Evolutionary conservation across 1,140 invertebrate genomes (phyloP).

Genomic region (Ceratoteleas bidentatus): DNA sequence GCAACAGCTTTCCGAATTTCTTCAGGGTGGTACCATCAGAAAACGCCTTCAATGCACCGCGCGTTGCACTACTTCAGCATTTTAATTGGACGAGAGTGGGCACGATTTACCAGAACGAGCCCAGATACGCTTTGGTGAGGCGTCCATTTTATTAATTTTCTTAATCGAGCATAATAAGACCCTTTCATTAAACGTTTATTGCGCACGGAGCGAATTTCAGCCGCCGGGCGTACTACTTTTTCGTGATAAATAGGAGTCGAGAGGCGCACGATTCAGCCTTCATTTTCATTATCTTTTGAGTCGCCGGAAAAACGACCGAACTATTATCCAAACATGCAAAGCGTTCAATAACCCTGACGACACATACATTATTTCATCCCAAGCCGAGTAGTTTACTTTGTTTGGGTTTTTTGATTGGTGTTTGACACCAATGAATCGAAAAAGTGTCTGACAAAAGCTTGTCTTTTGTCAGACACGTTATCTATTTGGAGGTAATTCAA

Average conservation of each 20-base stretch:
- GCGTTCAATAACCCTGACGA: background rate
- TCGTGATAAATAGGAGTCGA: conserved; percentile 18
- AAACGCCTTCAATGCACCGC: conserved; percentile 96
- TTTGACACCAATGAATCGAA: too few species aligned
- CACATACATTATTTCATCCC: background rate
- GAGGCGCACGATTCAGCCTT: conserved; percentile 7
- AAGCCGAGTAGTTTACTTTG: too few species aligned
- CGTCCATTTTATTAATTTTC: conserved; percentile 21
- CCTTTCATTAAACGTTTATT: conserved; percentile 33
- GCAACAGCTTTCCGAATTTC: conserved; percentile 96
- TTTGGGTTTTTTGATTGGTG: too few species aligned
- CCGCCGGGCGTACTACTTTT: conserved; percentile 8
- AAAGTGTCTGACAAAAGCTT: too few species aligned
- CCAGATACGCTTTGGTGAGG: conserved; percentile 93
- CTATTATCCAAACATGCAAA: background rate
- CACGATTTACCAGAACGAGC: conserved; percentile 98
- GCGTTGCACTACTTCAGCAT: conserved; percentile 91
- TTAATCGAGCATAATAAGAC: conserved; percentile 33
- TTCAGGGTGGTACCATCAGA: conserved; percentile 97
- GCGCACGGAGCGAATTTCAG: conserved; percentile 6
- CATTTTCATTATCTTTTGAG: conserved; percentile 7
- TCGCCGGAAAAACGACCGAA: background rate
- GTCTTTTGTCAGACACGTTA: too few species aligned
- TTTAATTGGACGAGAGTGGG: conserved; percentile 99
- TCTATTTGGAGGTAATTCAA: too few species aligned